Evolutionary conservation across 2,888 invertebrate species (phyloP), one percentile per base, ranked within the genome.

Genomic region (Craniophora ligustri): DNA sequence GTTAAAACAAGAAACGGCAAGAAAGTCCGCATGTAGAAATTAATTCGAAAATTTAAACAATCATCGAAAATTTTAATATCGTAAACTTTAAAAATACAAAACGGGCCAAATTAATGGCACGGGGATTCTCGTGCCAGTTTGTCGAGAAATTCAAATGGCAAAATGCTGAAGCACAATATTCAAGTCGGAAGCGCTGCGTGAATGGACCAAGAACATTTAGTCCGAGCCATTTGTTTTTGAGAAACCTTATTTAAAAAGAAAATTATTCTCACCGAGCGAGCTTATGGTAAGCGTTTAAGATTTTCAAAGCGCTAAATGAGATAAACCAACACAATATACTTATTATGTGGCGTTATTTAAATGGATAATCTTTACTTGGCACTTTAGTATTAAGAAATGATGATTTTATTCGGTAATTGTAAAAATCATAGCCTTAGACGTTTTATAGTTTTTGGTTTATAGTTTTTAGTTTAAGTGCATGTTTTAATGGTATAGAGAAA

Each of bases 151-250:
- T 71, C 65, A 65, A 73, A 71, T 68, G 51, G 64, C 64, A 64
- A 74, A 74, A 74, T 59, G 67, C 54, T 38, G 58, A 60, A 51
- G 54, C 67, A 47, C 58, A 72, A 69, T 69, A 60, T 74, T 69
- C 31, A 28, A 42, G 19, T 3, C 45, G 58, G 63, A 59, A 63
- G 36, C 19, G 23, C 50, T 34, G 47, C 54, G 60, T 31, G 57
- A 53, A 70, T 48, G 47, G 63, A 42, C 50, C 34, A 38, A 31
- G 45, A 59, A 56, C 50, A 67, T 72, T 65, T 55, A n/a, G 60
- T 61, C 60, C 57, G 34, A 44, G 16, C 40, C 67, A 69, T 71
- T 69, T 70, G 64, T 70, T 67, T 62, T 54, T 45, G 54, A 11
- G 10, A 51, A 69, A 36, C 49, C 38, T 47, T 51, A 46, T 62